A percentile compares a stretch with the other conserved stretches of the same genome.
These are phyloP conservation scores for Trachelus troglodyta DNA, from an alignment of 2,888 invertebrate species.

Conservation along the genomic window DNA sequence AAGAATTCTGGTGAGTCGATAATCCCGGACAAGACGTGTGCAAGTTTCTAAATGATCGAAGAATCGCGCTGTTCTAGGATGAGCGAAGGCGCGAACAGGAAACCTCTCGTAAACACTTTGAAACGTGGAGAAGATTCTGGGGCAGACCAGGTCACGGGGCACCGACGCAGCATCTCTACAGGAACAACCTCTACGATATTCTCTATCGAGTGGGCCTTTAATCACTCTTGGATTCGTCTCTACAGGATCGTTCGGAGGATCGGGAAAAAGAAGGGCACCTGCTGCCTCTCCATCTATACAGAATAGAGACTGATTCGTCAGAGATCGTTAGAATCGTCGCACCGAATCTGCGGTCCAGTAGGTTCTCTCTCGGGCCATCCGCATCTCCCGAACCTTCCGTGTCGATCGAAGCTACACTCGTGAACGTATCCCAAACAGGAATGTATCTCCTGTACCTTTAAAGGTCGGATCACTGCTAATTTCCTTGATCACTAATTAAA, in stretches of 20 bases:
- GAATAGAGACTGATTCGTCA: no score
- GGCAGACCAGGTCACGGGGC: constrained; percentile 82
- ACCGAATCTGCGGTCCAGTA: no score
- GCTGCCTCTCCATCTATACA: no score
- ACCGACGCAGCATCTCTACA: constrained; percentile 59
- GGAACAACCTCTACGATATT: constrained; percentile 62
- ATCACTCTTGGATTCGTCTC: constrained; percentile 27
- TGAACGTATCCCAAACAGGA: no score
- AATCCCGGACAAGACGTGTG: neutral
- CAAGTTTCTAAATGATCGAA: neutral
- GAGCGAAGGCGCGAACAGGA: constrained; percentile 74
- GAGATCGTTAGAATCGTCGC: no score
- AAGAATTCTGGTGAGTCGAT: constrained; percentile 46
- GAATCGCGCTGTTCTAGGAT: constrained; percentile 66
- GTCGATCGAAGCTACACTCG: no score
- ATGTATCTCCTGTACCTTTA: no score
- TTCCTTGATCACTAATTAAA: neutral
- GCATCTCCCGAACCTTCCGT: no score
- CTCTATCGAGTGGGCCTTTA: constrained; percentile 57
- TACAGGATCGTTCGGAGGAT: neutral
- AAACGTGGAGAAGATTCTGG: constrained; percentile 83
- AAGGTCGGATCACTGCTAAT: neutral
- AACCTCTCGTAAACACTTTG: constrained; percentile 77
- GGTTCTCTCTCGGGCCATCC: no score
- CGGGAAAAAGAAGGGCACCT: no score